A percentile compares a stretch with the other conserved stretches of the same genome.
Conservation (phyloP, 1,140 invertebrate genomes). For the Phortica variegata region DNA sequence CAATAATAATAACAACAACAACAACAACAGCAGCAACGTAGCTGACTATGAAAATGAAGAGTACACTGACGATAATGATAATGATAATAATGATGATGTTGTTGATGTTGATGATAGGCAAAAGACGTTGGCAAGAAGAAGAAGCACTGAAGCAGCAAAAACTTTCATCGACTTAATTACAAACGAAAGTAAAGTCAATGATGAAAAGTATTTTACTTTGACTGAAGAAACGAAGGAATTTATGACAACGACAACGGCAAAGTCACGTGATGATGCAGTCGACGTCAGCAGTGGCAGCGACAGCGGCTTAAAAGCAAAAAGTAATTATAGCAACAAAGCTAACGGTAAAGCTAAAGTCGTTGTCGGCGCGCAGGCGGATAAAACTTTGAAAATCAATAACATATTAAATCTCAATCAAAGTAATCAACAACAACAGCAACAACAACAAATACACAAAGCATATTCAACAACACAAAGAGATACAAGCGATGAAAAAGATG, state of each 20-base stretch:
- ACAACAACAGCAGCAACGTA: constrained; percentile 1
- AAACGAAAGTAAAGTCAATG: constrained; percentile 25
- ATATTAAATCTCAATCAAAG: constrained; percentile 31
- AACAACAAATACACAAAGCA: neutral
- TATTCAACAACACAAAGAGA: too few relatives aligned
- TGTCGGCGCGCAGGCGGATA: constrained; percentile 13
- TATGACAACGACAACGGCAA: neutral
- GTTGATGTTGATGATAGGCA: constrained; percentile 6
- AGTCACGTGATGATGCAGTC: neutral
- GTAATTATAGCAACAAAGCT: neutral
- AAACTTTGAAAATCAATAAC: constrained; percentile 45
- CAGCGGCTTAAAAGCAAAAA: too few relatives aligned
- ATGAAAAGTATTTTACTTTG: constrained; percentile 18
- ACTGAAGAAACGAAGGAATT: constrained; percentile 1
- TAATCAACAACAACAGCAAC: constrained; percentile 1
- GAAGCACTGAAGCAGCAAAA: constrained; percentile 12
- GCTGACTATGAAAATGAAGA: neutral
- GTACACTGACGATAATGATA: too few relatives aligned
- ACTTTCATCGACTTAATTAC: constrained; percentile 55
- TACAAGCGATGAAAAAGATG: neutral
- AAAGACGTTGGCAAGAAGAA: too few relatives aligned
- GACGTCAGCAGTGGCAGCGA: too few relatives aligned
- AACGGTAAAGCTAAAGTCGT: constrained; percentile 4
- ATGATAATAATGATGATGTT: constrained; percentile 6
- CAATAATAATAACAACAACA: too few relatives aligned